phyloP scores from a whole-genome alignment of 2,113 vertebrate species.

The Solea senegalensis region DNA sequence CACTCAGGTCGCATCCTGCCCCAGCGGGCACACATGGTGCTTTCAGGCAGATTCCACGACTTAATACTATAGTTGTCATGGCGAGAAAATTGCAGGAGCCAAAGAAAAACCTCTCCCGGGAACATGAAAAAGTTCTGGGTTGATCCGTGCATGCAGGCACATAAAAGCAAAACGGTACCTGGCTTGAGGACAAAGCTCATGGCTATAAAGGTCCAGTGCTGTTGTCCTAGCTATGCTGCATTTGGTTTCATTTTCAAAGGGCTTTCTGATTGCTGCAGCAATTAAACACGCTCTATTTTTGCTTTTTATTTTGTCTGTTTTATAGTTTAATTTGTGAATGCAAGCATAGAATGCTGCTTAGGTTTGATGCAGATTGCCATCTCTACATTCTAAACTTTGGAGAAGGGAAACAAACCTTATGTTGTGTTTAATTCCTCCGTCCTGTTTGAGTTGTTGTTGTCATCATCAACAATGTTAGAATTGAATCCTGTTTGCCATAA shows the following conservation, averaged over 20 bases:
- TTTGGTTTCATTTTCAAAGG: constrained; percentile 47
- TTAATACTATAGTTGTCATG: constrained; percentile 47
- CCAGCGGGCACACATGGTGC: constrained; percentile 41
- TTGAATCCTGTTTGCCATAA: constrained; percentile 55
- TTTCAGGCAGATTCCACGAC: constrained; percentile 39
- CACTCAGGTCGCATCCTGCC: constrained; percentile 41
- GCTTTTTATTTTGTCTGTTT: neutral
- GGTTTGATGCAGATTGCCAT: neutral
- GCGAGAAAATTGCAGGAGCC: neutral
- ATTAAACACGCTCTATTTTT: constrained; percentile 36
- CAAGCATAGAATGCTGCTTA: neutral
- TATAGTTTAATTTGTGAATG: constrained; percentile 3
- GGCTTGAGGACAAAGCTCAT: constrained; percentile 58
- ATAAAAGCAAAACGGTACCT: constrained; percentile 56
- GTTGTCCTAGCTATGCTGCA: constrained; percentile 41
- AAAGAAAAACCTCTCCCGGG: constrained; percentile 11
- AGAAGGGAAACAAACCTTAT: neutral
- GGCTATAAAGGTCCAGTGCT: constrained; percentile 36
- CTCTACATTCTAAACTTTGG: neutral
- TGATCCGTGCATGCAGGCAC: constrained; percentile 46
- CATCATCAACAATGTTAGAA: constrained; percentile 39
- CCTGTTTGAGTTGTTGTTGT: constrained; percentile 6
- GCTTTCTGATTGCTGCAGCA: constrained; percentile 42
- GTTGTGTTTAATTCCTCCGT: neutral
- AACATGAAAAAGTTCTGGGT: constrained; percentile 58